These are phyloP conservation scores for Epinephelus moara DNA, from an alignment of 2,113 vertebrate species.

Conservation along the genomic window DNA sequence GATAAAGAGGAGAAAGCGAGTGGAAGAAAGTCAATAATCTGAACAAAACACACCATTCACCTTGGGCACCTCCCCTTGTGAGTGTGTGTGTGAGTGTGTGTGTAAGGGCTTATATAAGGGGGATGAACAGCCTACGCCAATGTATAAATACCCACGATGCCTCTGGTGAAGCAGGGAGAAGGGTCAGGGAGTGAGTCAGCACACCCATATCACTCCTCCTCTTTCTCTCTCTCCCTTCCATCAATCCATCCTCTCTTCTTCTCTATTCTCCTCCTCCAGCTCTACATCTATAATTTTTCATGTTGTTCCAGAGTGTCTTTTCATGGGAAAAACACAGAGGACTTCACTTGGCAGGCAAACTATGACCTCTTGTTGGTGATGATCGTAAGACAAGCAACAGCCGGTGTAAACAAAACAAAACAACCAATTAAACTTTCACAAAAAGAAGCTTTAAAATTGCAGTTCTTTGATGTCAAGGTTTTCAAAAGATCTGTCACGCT, in stretches of 20 bases:
- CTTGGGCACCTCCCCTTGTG: constrained; percentile 60
- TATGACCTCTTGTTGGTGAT: constrained; percentile 43
- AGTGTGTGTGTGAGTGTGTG: constrained; percentile 35
- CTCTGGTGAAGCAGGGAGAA: constrained; percentile 75
- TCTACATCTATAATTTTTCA: constrained; percentile 35
- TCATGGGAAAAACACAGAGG: constrained; percentile 50
- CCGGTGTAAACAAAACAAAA: constrained; percentile 53
- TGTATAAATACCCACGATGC: constrained; percentile 82
- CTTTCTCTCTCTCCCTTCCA: constrained; percentile 58
- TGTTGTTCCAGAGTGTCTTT: constrained; percentile 21
- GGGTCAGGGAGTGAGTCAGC: constrained; percentile 81
- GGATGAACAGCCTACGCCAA: constrained; percentile 78
- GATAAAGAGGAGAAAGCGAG: constrained; percentile 22
- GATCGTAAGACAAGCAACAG: constrained; percentile 17
- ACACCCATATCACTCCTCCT: constrained; percentile 78
- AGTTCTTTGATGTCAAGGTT: not conserved
- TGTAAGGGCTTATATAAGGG: constrained; percentile 80
- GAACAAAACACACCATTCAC: constrained; percentile 69
- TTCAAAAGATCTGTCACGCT: constrained; percentile 17
- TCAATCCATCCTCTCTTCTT: constrained; percentile 61
- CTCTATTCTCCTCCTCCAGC: constrained; percentile 49
- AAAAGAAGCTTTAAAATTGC: not conserved
- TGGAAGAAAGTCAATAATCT: constrained; percentile 71
- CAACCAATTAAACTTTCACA: constrained; percentile 34
- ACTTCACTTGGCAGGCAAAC: constrained; percentile 64